Evolutionary conservation across 92 coral and sea anemone genomes (phyloP).

Genomic region (Bergia puertoricense): DNA sequence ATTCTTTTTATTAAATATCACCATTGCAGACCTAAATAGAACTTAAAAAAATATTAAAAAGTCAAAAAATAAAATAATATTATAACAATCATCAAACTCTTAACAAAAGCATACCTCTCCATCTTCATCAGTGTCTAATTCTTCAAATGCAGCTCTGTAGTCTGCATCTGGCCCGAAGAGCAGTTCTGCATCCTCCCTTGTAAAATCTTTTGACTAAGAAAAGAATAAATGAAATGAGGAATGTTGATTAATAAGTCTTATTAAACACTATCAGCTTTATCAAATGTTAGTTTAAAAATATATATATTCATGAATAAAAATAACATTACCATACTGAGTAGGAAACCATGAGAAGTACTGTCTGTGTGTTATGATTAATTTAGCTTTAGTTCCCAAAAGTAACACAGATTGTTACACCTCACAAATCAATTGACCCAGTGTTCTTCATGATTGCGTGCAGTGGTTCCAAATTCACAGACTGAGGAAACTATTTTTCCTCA

Average conservation of each 20-base stretch:
- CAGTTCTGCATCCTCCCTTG: conserved; percentile 80
- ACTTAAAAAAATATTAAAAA: too few species aligned
- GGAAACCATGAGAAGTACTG: too few species aligned
- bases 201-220: conserved; percentile 76
- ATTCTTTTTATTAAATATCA: not conserved
- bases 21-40: not conserved
- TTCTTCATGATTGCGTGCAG: too few species aligned
- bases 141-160: conserved; percentile 90
- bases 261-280: too few species aligned
- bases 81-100: not conserved
- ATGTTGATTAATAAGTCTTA: too few species aligned
- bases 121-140: conserved; percentile 94
- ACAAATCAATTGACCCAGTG: too few species aligned
- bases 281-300: not conserved
- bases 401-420: too few species aligned
- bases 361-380: too few species aligned
- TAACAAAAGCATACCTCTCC: conserved; percentile 72
- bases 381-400: too few species aligned
- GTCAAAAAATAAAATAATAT: not conserved
- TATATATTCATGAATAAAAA: too few species aligned
- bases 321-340: not conserved
- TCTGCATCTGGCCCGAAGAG: conserved; percentile 87
- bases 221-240: not conserved
- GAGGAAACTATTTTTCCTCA: too few species aligned
- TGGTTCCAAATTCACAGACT: too few species aligned